Percentiles rank a stretch among this genome's conserved stretches.
These are phyloP conservation scores for Saxidomus purpurata DNA, from an alignment of 1,140 invertebrate species.

Conservation along the genomic window DNA sequence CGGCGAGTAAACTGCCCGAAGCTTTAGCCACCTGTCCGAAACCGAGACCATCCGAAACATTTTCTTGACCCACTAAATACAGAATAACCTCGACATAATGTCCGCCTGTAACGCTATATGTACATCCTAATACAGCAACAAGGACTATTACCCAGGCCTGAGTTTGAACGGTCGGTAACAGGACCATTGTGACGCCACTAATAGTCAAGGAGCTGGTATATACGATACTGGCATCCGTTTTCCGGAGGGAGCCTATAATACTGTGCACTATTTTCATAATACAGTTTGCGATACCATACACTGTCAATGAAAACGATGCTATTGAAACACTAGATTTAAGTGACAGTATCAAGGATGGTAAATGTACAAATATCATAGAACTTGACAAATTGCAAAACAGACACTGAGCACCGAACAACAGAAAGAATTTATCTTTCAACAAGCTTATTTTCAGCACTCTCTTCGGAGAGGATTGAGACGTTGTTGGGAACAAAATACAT, in stretches of 20 bases:
- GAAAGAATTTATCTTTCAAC: neutral
- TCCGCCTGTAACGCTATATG: constrained; percentile 47
- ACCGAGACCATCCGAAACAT: constrained; percentile 42
- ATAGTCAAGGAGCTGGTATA: constrained; percentile 31
- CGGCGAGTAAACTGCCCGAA: neutral
- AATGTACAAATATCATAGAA: constrained; percentile 36
- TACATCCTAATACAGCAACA: neutral
- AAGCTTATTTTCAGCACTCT: constrained; percentile 4
- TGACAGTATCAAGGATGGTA: constrained; percentile 40
- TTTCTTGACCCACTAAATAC: constrained; percentile 19
- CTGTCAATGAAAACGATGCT: constrained; percentile 13
- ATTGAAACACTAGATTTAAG: neutral
- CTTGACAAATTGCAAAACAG: constrained; percentile 45
- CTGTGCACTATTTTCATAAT: constrained; percentile 6
- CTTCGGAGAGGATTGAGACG: neutral
- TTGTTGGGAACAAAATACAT: constrained; percentile 25
- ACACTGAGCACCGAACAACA: constrained; percentile 1
- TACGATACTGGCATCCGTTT: neutral
- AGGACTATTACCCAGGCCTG: constrained; percentile 1
- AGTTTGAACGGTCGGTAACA: neutral
- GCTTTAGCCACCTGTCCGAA: constrained; percentile 49
- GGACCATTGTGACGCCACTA: neutral
- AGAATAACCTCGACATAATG: constrained; percentile 45
- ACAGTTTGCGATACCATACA: constrained; percentile 46
- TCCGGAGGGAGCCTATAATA: neutral